Evolutionary conservation across 2,888 invertebrate genomes (phyloP).

Genomic region (Chesias legatella): DNA sequence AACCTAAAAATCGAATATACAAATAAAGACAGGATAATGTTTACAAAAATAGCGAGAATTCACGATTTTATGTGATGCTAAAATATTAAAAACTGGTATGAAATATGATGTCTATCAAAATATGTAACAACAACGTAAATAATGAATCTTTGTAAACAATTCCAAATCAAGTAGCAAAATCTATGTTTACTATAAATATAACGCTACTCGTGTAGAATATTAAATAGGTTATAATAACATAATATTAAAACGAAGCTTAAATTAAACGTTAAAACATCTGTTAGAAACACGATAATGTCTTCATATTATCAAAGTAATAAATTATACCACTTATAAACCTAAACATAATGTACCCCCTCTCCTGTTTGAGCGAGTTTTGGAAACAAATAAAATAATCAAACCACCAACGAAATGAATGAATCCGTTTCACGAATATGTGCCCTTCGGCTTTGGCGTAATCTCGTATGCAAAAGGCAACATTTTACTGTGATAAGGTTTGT

Average conservation of each 20-base stretch:
- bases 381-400: background rate
- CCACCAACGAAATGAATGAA: too few relatives aligned
- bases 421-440: too few relatives aligned
- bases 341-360: slow-evolving; percentile 38
- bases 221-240: slow-evolving; percentile 57
- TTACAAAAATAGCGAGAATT: slow-evolving; percentile 34
- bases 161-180: slow-evolving; percentile 18
- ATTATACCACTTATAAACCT: slow-evolving; percentile 53
- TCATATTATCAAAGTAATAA: slow-evolving; percentile 46
- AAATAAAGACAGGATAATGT: slow-evolving; percentile 54
- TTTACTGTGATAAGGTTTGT: too few relatives aligned
- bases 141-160: slow-evolving; percentile 11
- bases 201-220: slow-evolving; percentile 66
- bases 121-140: slow-evolving; percentile 12
- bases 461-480: too few relatives aligned
- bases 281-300: slow-evolving; percentile 48
- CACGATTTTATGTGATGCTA: slow-evolving; percentile 30
- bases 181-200: slow-evolving; percentile 46
- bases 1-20: slow-evolving; percentile 67
- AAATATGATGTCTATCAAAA: slow-evolving; percentile 2
- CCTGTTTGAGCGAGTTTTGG: slow-evolving; percentile 56
- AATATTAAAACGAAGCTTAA: slow-evolving; percentile 53
- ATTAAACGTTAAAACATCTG: slow-evolving; percentile 43
- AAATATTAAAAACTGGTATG: slow-evolving; percentile 15
- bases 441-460: too few relatives aligned